Conservation (phyloP, 2,113 vertebrate genomes). For the Burhinus oedicnemus region DNA sequence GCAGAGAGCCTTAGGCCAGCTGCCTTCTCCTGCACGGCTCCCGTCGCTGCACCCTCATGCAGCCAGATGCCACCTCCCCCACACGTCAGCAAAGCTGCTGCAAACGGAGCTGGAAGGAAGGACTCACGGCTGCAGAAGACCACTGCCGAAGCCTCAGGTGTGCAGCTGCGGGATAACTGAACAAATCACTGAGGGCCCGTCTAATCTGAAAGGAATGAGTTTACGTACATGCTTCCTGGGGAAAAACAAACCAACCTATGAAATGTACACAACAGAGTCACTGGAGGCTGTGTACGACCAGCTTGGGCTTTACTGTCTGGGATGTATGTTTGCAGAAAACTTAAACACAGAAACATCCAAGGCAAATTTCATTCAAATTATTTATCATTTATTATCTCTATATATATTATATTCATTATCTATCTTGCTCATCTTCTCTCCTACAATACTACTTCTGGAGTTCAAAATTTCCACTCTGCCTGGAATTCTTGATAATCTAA, state of each 20-base stretch:
- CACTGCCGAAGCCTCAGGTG: not conserved
- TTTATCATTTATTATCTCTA: not conserved
- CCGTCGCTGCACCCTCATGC: rapidly evolving
- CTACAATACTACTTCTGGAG: not conserved
- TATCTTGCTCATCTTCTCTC: not conserved
- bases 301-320: not conserved
- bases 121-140: not conserved
- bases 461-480: not conserved
- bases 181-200: not conserved
- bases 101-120: not conserved
- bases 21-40: not conserved
- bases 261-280: not conserved
- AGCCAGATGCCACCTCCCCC: not conserved
- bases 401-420: rapidly evolving
- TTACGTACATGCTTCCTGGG: not conserved
- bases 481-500: not conserved
- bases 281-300: rapidly evolving
- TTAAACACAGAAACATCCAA: not conserved
- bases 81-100: not conserved
- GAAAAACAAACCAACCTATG: not conserved
- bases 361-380: not conserved
- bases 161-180: not conserved
- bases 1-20: not conserved
- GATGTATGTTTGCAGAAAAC: not conserved
- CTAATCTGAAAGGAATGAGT: not conserved